Conservation (phyloP, 2,113 vertebrate genomes). For the human (Homo sapiens) region DNA sequence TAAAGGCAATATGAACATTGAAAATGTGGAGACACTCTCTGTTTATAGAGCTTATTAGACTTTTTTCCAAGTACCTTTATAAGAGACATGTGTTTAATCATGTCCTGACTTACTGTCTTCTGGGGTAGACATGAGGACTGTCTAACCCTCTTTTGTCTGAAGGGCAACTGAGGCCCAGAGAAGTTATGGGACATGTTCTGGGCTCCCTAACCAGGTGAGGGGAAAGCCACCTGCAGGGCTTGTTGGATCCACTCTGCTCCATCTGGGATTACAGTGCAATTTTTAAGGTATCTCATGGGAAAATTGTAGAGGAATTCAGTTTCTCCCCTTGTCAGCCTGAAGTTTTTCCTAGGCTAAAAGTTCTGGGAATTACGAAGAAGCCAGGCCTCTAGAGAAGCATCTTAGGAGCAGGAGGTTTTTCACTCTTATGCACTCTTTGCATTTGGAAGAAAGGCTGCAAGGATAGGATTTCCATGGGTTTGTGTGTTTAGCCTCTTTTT, state of each 20-base stretch:
- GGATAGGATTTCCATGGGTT: not conserved
- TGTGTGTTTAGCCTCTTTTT: not conserved
- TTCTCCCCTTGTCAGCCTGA: not conserved
- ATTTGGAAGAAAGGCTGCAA: slow-evolving; percentile 26
- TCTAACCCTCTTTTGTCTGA: not conserved
- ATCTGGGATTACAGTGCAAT: not conserved
- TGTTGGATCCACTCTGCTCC: not conserved
- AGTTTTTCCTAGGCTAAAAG: slow-evolving; percentile 1
- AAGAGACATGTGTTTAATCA: not conserved
- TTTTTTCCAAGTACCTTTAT: not conserved
- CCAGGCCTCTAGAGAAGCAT: not conserved
- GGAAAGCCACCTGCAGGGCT: not conserved
- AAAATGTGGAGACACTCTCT: not conserved
- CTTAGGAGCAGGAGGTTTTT: not conserved
- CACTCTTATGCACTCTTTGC: not conserved
- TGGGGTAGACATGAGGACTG: not conserved
- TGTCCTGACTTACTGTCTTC: not conserved
- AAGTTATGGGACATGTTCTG: not conserved
- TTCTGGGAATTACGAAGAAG: slow-evolving; percentile 11
- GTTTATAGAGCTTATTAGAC: not conserved
- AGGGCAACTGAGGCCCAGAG: slow-evolving; percentile 32
- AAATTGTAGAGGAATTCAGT: slow-evolving; percentile 44
- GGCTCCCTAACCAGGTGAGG: accelerated
- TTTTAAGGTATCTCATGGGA: slow-evolving; percentile 25
- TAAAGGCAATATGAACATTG: not conserved